phyloP scores from a whole-genome alignment of 2,888 invertebrate genomes.

The Thera britannica region DNA sequence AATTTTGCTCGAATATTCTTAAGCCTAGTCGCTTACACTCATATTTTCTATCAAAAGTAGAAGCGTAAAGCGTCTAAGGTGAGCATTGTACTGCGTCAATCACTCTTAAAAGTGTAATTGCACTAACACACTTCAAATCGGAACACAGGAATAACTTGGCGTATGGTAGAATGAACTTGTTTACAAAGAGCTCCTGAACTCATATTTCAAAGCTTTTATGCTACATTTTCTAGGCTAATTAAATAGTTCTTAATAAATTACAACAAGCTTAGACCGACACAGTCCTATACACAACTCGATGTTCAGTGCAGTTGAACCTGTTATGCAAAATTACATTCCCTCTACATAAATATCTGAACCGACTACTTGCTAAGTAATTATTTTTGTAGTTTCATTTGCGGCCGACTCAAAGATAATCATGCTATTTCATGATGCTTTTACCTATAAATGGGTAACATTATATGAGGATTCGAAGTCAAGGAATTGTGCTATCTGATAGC shows the following conservation, averaged over 20 bases:
- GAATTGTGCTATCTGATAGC: slow-evolving; percentile 32
- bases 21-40: no score
- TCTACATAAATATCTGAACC: slow-evolving; percentile 35
- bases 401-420: slow-evolving; percentile 60
- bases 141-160: no score
- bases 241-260: slow-evolving; percentile 27
- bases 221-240: background rate
- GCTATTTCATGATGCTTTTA: slow-evolving; percentile 56
- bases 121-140: no score
- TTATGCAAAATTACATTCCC: slow-evolving; percentile 35
- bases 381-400: slow-evolving; percentile 77
- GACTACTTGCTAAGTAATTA: slow-evolving; percentile 64
- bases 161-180: no score
- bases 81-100: no score
- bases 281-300: slow-evolving; percentile 9
- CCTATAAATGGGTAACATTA: slow-evolving; percentile 46
- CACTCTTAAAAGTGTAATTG: background rate
- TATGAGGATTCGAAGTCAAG: slow-evolving; percentile 41
- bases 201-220: background rate
- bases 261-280: background rate
- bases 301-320: slow-evolving; percentile 21
- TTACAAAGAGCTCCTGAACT: background rate
- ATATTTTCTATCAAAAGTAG: no score
- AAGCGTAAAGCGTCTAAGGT: no score
- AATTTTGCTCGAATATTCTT: slow-evolving; percentile 17